phyloP scores from a whole-genome alignment of 1,140 invertebrate genomes.

The Sitobion miscanthi region DNA sequence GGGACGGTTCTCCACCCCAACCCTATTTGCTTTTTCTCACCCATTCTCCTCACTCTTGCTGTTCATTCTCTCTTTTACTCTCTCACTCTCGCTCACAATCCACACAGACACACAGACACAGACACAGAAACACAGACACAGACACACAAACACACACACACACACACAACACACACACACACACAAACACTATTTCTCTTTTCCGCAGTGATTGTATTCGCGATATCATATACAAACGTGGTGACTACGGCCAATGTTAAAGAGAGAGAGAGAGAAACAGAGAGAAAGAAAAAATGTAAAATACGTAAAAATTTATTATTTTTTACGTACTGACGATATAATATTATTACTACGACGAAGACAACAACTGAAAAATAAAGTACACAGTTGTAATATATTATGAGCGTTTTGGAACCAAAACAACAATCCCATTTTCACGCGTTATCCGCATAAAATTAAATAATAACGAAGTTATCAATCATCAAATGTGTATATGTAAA shows the following conservation, averaged over 20 bases:
- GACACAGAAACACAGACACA: too few relatives aligned
- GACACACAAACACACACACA: too few relatives aligned
- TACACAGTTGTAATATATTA: neutral
- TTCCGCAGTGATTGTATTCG: neutral
- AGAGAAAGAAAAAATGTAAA: neutral
- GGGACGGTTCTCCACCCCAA: neutral
- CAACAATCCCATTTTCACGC: neutral
- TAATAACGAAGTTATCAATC: neutral
- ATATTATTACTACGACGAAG: neutral
- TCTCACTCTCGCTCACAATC: neutral
- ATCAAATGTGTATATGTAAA: neutral
- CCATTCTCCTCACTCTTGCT: neutral
- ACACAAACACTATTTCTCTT: too few relatives aligned
- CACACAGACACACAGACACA: too few relatives aligned
- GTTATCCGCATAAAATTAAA: neutral
- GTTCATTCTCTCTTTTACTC: neutral
- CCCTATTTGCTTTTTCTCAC: neutral
- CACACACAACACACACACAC: too few relatives aligned
- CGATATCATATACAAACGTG: too few relatives aligned
- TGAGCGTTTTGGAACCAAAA: neutral
- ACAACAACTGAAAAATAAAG: conserved; percentile 7
- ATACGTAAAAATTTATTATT: neutral
- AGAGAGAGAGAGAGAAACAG: neutral
- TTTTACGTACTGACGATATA: neutral
- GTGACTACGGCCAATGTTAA: neutral